Evolutionary conservation across 2,113 vertebrate genomes (phyloP), one percentile per base, ranked within the genome.

Genomic region (Ceyx melanurus): DNA sequence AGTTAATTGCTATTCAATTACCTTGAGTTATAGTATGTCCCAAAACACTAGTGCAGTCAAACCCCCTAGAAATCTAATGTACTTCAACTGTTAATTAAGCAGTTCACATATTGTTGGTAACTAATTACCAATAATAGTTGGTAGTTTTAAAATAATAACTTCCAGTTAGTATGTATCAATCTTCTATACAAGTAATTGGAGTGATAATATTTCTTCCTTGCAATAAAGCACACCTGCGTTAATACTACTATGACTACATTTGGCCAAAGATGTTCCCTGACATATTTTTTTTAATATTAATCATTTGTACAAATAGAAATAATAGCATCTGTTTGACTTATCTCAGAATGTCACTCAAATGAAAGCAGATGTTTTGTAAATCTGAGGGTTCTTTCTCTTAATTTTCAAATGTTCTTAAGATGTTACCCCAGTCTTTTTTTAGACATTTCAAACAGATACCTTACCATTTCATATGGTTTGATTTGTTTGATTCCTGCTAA

Each of bases 1-100:
- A 87, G 50, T 66, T 94, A 96, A 96, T 89, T 92, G 75, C 78
- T 82, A 48, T 93, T 89, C 91, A 96, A 93, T 94, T 96, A 89
- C 78, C 82, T 86, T 88, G 89, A 92, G 81, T 94, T 93, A 92
- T 51, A 93, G 35, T 18, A 48, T 5, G 57, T 87, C 89, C 87
- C 94, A 33, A 40, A 95, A 89, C 82, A 91, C 87, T 46, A 77
- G 43, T 50, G 75, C 53, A 89, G 68, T 74, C 46, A 88, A 76
- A 61, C 6, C 67, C 82, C 82, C 85, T 81, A 84, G 89, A 94
- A 89, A 93, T 57, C 89, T 57, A 19, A 15, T 21, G 62, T 53
- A 29, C 75, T 89, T 85, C 79, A 86, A 53, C 61, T 3, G 11
- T 76, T 89, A 92, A 91, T 93, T 85, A 91, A 92, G 91, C 37